Base-by-base conservation (phyloP, 2,888 invertebrate species). In the Eurytoma adleriae region DNA sequence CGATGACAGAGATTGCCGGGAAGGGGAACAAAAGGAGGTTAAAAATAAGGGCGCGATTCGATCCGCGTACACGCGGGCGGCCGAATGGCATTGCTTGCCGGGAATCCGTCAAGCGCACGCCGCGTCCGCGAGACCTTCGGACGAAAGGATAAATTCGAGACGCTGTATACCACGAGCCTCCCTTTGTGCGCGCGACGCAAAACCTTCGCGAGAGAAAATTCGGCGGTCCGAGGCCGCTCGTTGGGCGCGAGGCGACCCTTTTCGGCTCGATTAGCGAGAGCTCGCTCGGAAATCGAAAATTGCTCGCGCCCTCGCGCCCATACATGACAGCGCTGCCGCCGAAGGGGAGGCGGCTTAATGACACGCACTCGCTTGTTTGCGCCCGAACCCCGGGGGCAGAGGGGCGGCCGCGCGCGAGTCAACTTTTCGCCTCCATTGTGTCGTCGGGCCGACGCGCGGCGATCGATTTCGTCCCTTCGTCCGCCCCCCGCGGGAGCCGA, bases 221-320 rank as follows among this genome's bases (percentile, higher is more conserved):
- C 27, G 1, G 57, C 61, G 40, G 40, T 40, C 40, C 40, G 40
- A 13, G 61, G 24, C 7, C 54, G 27, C 69, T 50, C 57, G 64
- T 75, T 76, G 80, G 76, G 71, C 76, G 71, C 68, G 18, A 59
- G 54, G 73, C 79, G 80, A 80, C 72, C 72, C 72, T 76, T 80
- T 76, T 76, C 68, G 70, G 79, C 66, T 66, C 76, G 80, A 76
- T 80, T 72, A 76, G 80, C 59, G 78, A 56, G 56, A 30, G 18
- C n/a, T 27, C 59, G 50, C 52, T 56, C 52, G 69, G 72, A 78
- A 81, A 81, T 81, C 80, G 80, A 78, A 78, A 81, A 81, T 78
- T 78, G 73, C 70, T 61, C 62, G 16, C 30, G 16, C 27, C 54
- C 52, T 24, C 69, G 54, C 71, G 40, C 74, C 59, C 54, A 18